A percentile compares a stretch with the other conserved stretches of the same genome.
Conservation (phyloP, 2,113 vertebrate genomes). For the Cyphomyrus discorhynchus region DNA sequence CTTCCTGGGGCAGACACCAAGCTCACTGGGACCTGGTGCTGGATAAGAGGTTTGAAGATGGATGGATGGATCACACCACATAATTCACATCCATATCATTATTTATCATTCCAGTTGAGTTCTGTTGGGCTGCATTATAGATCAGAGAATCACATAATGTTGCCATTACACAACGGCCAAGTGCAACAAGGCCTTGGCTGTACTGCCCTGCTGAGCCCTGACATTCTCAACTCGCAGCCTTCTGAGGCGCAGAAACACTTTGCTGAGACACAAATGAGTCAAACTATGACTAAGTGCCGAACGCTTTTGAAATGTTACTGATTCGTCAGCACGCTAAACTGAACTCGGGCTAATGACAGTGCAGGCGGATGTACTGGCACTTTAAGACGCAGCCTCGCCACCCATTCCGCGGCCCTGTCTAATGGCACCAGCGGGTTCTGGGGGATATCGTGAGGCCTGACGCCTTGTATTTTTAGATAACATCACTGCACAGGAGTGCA, state of each 20-base stretch:
- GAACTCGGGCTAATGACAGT: background rate
- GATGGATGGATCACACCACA: background rate
- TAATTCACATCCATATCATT: background rate
- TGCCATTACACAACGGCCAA: background rate
- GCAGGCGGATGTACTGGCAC: background rate
- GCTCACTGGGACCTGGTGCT: background rate
- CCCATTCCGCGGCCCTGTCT: background rate
- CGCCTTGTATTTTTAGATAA: background rate
- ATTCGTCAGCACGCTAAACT: background rate
- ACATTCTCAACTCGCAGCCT: background rate
- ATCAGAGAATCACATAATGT: background rate
- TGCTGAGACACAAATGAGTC: background rate
- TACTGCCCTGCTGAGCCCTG: background rate
- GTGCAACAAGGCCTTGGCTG: background rate
- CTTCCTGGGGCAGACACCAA: background rate
- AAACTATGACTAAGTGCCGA: background rate
- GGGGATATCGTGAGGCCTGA: background rate
- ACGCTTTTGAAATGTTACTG: constrained; percentile 11
- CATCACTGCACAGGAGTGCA: background rate
- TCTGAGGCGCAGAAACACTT: background rate
- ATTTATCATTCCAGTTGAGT: background rate
- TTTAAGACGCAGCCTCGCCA: background rate
- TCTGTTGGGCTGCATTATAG: background rate
- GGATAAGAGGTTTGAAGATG: background rate
- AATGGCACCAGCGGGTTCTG: background rate